Percentiles rank a stretch among this genome's conserved stretches.
These are phyloP conservation scores for Tetraodon nigroviridis DNA, from an alignment of 2,113 vertebrate genomes.

Conservation along the genomic window DNA sequence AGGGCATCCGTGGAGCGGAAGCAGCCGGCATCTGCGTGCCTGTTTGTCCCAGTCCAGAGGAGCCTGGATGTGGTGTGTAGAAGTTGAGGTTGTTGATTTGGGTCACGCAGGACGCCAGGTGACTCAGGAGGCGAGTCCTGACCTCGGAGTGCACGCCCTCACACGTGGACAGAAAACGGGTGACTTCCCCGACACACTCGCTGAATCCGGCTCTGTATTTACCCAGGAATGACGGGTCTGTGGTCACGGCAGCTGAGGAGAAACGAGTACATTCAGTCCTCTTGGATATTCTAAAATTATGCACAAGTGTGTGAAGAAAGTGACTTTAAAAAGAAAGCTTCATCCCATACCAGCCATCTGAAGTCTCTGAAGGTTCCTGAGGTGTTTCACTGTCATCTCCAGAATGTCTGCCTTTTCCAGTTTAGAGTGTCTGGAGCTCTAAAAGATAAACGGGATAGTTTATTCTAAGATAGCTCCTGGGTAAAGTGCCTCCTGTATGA, in stretches of 20 bases:
- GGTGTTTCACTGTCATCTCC: constrained; percentile 96
- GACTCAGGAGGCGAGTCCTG: constrained; percentile 85
- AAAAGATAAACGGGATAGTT: background rate
- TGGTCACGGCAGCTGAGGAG: constrained; percentile 79
- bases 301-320: no score
- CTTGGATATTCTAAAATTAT: background rate
- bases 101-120: constrained; percentile 89
- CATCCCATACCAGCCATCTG: constrained; percentile 82
- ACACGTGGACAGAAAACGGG: constrained; percentile 90
- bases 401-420: constrained; percentile 95
- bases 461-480: background rate
- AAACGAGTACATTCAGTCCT: constrained; percentile 7
- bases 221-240: constrained; percentile 83
- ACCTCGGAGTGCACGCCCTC: constrained; percentile 89
- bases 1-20: constrained; percentile 68
- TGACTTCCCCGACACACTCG: constrained; percentile 93
- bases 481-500: background rate
- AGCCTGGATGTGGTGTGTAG: constrained; percentile 68
- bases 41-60: constrained; percentile 75
- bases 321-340: background rate
- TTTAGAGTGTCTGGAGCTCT: constrained; percentile 95
- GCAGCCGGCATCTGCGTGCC: constrained; percentile 65
- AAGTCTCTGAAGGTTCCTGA: constrained; percentile 86
- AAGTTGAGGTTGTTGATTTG: constrained; percentile 85
- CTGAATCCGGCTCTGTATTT: constrained; percentile 94